Evolutionary conservation across 30 jellyfish, hydroid and myxozoan species (phyloP).

Genomic region (Cassiopea andromeda): DNA sequence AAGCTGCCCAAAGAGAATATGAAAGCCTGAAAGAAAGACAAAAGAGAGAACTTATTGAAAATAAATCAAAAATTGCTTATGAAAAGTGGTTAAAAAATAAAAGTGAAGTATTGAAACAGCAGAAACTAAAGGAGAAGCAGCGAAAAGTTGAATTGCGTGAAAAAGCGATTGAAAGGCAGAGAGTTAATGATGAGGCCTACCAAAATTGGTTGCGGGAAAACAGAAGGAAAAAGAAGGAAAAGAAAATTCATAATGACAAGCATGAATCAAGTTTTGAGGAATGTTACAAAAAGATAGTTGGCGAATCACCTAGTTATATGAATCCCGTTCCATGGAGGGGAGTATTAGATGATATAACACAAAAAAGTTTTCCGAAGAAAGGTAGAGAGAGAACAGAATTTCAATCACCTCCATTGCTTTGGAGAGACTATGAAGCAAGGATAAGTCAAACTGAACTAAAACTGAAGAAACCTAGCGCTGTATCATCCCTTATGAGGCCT

Average conservation of each 20-base stretch:
- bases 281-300: conserved; percentile 4
- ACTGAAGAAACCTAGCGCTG: not conserved
- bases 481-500: not conserved
- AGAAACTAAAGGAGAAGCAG: conserved; percentile 1
- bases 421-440: conserved; percentile 75
- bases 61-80: conserved; percentile 31
- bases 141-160: not conserved
- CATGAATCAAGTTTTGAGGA: not conserved
- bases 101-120: conserved; percentile 34
- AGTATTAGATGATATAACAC: not conserved
- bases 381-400: not conserved
- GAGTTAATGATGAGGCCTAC: conserved; percentile 39
- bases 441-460: not conserved
- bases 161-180: conserved; percentile 20
- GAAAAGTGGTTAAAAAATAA: conserved; percentile 54
- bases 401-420: conserved; percentile 79
- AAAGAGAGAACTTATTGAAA: conserved; percentile 36
- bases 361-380: not conserved
- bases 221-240: not conserved
- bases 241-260: not conserved
- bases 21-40: conserved; percentile 70
- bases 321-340: conserved; percentile 83
- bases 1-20: conserved; percentile 69
- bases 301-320: conserved; percentile 65
- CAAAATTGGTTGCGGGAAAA: conserved; percentile 49